Conservation (phyloP, 2,113 vertebrate genomes). For the Scytalopus superciliaris region DNA sequence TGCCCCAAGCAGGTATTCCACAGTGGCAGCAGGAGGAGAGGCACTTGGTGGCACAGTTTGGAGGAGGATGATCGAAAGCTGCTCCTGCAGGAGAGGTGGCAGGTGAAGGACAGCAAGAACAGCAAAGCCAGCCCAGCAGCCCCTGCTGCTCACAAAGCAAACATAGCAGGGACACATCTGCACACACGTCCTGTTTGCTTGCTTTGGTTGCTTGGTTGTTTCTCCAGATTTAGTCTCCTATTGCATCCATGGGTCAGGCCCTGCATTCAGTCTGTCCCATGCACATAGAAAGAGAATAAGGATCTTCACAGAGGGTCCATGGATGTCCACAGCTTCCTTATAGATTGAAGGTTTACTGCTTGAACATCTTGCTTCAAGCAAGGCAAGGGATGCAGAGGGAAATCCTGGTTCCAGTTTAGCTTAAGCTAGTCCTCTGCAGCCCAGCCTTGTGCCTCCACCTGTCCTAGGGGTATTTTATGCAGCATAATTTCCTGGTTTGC, state of each 20-base stretch:
- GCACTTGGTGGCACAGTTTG: not conserved
- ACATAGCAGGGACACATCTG: rapidly evolving
- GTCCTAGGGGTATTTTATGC: not conserved
- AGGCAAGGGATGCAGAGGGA: not conserved
- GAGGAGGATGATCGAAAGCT: not conserved
- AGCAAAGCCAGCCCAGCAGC: not conserved
- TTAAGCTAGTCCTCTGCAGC: not conserved
- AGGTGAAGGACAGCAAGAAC: not conserved
- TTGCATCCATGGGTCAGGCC: not conserved
- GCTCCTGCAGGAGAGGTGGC: not conserved
- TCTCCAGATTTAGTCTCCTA: not conserved
- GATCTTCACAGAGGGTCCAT: not conserved
- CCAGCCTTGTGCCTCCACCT: not conserved
- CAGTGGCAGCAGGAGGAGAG: not conserved
- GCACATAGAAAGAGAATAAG: not conserved
- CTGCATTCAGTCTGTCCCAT: not conserved
- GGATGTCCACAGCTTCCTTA: not conserved
- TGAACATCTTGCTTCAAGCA: not conserved
- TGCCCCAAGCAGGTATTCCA: not conserved
- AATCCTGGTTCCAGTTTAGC: not conserved
- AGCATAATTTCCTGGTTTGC: not conserved
- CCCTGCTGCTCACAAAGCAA: not conserved
- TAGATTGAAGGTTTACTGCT: not conserved
- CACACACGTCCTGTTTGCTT: not conserved
- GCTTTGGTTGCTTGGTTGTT: not conserved